These are phyloP conservation scores for Acrossocheilus wenchowensis DNA, from an alignment of 2,797 vertebrate genomes.

Conservation along the genomic window DNA sequence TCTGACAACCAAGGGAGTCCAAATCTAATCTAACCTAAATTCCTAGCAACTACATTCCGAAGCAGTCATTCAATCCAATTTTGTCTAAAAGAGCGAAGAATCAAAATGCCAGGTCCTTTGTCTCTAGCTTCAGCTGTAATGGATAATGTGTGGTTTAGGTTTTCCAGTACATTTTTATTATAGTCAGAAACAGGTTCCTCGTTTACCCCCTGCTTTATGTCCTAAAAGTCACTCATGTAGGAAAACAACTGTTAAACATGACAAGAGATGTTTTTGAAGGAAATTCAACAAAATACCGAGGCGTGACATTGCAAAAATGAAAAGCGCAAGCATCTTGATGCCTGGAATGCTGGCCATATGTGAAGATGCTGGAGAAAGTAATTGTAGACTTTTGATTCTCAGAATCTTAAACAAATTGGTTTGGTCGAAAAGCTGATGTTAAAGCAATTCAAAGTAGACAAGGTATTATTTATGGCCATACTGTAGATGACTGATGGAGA, in stretches of 20 bases:
- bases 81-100: constrained; percentile 39
- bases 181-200: constrained; percentile 33
- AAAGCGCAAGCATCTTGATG: neutral
- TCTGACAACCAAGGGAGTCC: constrained; percentile 56
- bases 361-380: neutral
- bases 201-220: constrained; percentile 31
- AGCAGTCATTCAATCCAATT: constrained; percentile 55
- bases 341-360: neutral
- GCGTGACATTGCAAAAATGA: neutral
- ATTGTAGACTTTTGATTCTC: neutral
- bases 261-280: neutral
- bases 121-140: constrained; percentile 19
- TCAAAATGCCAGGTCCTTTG: constrained; percentile 14
- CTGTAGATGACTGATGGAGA: constrained; percentile 58
- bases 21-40: constrained; percentile 64
- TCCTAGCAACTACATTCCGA: constrained; percentile 64
- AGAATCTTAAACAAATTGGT: neutral
- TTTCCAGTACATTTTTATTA: constrained; percentile 30
- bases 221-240: neutral
- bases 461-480: constrained; percentile 47
- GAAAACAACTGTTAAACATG: constrained; percentile 8
- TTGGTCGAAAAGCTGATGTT: neutral
- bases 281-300: constrained; percentile 3
- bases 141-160: constrained; percentile 38
- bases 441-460: neutral